Percentiles rank a stretch among this genome's conserved stretches.
Evolutionary conservation across 2,797 vertebrate species (phyloP).

Genomic region (Nyctibius grandis): DNA sequence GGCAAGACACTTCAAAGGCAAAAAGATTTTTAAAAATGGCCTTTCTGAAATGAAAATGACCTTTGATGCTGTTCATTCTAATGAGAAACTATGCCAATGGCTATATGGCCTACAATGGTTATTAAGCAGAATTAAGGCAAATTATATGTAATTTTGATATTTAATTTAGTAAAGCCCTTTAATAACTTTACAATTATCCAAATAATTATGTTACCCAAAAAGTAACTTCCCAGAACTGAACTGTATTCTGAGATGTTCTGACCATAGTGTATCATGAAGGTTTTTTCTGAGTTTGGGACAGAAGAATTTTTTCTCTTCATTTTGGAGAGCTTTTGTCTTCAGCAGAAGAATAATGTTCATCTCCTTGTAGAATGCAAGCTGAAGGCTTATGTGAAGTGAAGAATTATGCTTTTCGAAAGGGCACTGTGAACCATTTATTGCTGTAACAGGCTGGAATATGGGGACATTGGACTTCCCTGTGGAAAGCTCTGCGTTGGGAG

Average conservation of each 20-base stretch:
- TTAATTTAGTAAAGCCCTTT: not conserved
- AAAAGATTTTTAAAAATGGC: not conserved
- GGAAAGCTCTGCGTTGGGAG: not conserved
- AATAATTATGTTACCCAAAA: not conserved
- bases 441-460: not conserved
- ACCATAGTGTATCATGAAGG: not conserved
- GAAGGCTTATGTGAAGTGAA: not conserved
- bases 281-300: not conserved
- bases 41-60: not conserved
- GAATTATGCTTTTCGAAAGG: not conserved
- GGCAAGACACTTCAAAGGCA: not conserved
- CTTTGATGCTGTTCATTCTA: not conserved
- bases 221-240: not conserved
- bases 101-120: not conserved
- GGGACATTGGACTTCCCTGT: not conserved
- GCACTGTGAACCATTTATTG: not conserved
- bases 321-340: not conserved
- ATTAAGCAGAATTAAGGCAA: not conserved
- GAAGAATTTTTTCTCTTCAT: not conserved
- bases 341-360: not conserved
- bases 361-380: not conserved
- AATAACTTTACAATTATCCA: not conserved
- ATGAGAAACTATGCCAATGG: not conserved
- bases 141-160: not conserved
- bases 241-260: not conserved